These are phyloP conservation scores for Bellardia pandia DNA, from an alignment of 2,888 invertebrate genomes.

Conservation along the genomic window DNA sequence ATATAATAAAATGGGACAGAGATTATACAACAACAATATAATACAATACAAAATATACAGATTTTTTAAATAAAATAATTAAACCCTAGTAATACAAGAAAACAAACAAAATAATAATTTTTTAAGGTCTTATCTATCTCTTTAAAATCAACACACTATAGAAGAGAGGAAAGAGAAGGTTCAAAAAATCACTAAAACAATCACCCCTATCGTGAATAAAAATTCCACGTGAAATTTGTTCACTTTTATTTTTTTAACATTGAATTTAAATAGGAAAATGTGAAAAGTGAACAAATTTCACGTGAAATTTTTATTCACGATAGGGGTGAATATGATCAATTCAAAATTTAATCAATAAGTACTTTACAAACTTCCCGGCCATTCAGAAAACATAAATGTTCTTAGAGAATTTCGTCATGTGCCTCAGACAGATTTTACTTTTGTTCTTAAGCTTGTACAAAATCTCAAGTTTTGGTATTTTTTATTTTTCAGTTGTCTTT, in stretches of 20 bases:
- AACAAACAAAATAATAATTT: slow-evolving; percentile 42
- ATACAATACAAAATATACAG: slow-evolving; percentile 48
- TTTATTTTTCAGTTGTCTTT: not conserved
- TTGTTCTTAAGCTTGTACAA: slow-evolving; percentile 42
- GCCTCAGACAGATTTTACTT: slow-evolving; percentile 44
- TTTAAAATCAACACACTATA: not conserved
- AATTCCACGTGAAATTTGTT: no score
- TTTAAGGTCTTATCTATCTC: slow-evolving; percentile 62
- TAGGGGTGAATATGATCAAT: slow-evolving; percentile 62
- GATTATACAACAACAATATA: slow-evolving; percentile 39
- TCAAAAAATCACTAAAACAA: not conserved
- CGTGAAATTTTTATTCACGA: no score
- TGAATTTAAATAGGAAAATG: no score
- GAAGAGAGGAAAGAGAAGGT: slow-evolving; percentile 15
- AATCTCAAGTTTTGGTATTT: slow-evolving; percentile 35
- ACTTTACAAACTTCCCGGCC: slow-evolving; percentile 22
- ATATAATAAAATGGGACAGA: slow-evolving; percentile 41
- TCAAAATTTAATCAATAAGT: slow-evolving; percentile 33
- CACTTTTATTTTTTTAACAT: no score
- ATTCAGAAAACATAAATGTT: slow-evolving; percentile 15
- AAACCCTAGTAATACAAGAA: slow-evolving; percentile 59
- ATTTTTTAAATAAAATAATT: slow-evolving; percentile 60
- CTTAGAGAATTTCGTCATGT: slow-evolving; percentile 67
- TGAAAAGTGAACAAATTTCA: no score
- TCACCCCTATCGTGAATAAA: no score